These are phyloP conservation scores for Drosophila nikananu DNA, from an alignment of 1,140 invertebrate genomes.

Conservation along the genomic window DNA sequence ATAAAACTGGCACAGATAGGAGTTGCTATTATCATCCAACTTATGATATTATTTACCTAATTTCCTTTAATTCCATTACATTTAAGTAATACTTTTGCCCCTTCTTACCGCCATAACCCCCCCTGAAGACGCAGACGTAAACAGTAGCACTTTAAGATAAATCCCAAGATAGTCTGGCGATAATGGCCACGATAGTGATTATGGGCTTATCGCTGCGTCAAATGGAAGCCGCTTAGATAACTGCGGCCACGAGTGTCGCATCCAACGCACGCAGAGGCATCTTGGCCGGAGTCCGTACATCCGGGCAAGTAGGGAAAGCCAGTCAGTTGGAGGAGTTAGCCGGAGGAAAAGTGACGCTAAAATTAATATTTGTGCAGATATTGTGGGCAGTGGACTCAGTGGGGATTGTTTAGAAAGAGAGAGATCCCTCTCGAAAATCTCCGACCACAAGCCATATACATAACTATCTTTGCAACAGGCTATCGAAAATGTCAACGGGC, in stretches of 20 bases:
- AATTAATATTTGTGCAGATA: slow-evolving; percentile 47
- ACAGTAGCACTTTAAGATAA: slow-evolving; percentile 67
- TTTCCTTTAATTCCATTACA: too few species aligned
- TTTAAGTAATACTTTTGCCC: not conserved
- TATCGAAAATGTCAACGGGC: slow-evolving; percentile 21
- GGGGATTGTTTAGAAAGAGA: slow-evolving; percentile 16
- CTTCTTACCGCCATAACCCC: not conserved
- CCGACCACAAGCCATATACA: slow-evolving; percentile 1
- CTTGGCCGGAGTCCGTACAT: slow-evolving; percentile 5
- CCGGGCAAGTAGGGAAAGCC: slow-evolving; percentile 19
- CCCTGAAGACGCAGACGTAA: slow-evolving; percentile 2
- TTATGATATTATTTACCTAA: too few species aligned
- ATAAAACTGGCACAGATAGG: not conserved
- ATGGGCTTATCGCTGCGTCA: slow-evolving; percentile 72
- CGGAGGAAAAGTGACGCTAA: slow-evolving; percentile 44
- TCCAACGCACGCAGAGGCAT: slow-evolving; percentile 38
- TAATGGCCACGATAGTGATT: slow-evolving; percentile 46
- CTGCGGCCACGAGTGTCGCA: slow-evolving; percentile 58
- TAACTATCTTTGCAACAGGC: slow-evolving; percentile 33
- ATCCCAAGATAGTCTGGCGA: slow-evolving; percentile 49
- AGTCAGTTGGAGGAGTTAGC: slow-evolving; percentile 14
- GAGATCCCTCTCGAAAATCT: slow-evolving; percentile 4
- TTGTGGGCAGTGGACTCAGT: slow-evolving; percentile 17
- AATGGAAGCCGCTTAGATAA: slow-evolving; percentile 72
- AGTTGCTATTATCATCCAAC: not conserved